Conservation (phyloP, 2,888 invertebrate genomes). For the Marronus borbonicus region DNA sequence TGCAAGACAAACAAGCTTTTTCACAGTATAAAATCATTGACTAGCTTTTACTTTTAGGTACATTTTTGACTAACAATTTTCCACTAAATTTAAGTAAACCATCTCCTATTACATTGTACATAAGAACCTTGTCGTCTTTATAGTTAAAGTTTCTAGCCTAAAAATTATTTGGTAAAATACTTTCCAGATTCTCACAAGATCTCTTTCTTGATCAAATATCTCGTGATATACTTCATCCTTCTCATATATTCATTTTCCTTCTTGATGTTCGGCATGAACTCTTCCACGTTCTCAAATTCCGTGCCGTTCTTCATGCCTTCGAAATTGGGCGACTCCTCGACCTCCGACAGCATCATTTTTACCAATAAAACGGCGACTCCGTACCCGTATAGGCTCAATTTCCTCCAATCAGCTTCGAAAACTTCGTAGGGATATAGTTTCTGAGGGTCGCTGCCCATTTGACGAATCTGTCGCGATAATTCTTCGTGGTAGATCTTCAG, state of each 20-base stretch:
- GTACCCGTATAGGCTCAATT: conserved; percentile 55
- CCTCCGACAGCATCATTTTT: conserved; percentile 56
- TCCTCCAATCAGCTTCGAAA: conserved; percentile 57
- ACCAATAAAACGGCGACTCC: conserved; percentile 52
- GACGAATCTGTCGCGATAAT: conserved; percentile 57
- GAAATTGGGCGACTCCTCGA: conserved; percentile 55
- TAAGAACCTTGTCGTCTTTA: too few relatives aligned
- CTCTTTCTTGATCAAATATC: conserved; percentile 31
- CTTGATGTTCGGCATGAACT: conserved; percentile 49
- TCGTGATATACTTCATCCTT: conserved; percentile 29
- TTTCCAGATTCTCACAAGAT: not conserved
- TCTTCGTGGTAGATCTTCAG: conserved; percentile 63
- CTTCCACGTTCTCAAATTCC: conserved; percentile 49
- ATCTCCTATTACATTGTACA: too few relatives aligned
- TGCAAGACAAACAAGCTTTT: too few relatives aligned
- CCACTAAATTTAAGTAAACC: too few relatives aligned
- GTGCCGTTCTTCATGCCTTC: conserved; percentile 34
- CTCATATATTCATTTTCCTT: conserved; percentile 53
- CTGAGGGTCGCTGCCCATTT: conserved; percentile 55
- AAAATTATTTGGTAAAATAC: too few relatives aligned
- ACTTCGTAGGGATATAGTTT: conserved; percentile 52
- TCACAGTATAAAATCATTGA: too few relatives aligned
- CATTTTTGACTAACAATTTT: too few relatives aligned
- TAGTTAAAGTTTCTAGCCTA: too few relatives aligned
- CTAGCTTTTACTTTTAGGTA: too few relatives aligned